These are phyloP conservation scores for Fragum sueziense DNA, from an alignment of 2,888 invertebrate genomes.

Conservation along the genomic window DNA sequence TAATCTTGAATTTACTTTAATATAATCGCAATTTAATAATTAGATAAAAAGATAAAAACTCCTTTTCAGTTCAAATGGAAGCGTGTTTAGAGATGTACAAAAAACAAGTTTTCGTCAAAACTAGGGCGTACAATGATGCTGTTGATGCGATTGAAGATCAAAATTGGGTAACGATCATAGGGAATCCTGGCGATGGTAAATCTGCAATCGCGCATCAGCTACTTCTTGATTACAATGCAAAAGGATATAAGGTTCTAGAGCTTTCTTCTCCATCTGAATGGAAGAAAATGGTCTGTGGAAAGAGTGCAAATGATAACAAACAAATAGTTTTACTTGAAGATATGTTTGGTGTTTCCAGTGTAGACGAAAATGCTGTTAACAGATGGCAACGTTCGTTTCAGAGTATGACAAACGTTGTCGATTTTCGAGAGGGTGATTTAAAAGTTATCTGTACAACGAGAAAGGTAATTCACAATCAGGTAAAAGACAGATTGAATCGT, in stretches of 20 bases:
- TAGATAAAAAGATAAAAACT: too few relatives aligned
- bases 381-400: constrained; percentile 27
- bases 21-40: too few relatives aligned
- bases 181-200: constrained; percentile 39
- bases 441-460: constrained; percentile 29
- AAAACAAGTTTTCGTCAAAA: constrained; percentile 28
- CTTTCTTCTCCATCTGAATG: constrained; percentile 31
- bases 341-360: constrained; percentile 34
- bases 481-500: constrained; percentile 1
- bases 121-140: constrained; percentile 23
- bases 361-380: constrained; percentile 25
- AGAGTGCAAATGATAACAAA: not conserved
- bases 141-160: constrained; percentile 26
- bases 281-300: constrained; percentile 21
- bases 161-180: constrained; percentile 22
- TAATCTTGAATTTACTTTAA: too few relatives aligned
- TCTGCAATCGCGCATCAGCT: constrained; percentile 25
- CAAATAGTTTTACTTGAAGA: constrained; percentile 35
- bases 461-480: constrained; percentile 8
- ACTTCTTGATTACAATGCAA: not conserved
- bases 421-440: constrained; percentile 15
- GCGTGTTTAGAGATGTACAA: not conserved
- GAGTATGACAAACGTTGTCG: constrained; percentile 5
- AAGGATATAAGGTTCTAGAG: constrained; percentile 16
- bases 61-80: constrained; percentile 24